phyloP scores from a whole-genome alignment of 2,113 vertebrate genomes.

The Lamprologus ornatipinnis region DNA sequence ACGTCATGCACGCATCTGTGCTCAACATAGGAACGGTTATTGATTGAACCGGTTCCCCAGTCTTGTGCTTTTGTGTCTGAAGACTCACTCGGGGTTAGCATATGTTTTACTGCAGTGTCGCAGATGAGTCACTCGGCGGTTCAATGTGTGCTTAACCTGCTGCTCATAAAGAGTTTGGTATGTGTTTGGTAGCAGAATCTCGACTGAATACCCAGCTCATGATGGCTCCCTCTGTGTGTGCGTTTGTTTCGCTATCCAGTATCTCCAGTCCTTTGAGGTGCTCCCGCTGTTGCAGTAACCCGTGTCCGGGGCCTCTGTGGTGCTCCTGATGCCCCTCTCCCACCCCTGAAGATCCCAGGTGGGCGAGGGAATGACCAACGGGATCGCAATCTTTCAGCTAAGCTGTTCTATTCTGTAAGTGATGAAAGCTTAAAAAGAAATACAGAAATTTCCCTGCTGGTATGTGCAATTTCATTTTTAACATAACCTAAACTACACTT shows the following conservation, averaged over 20 bases:
- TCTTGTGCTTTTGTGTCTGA: neutral
- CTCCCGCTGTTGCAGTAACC: slow-evolving; percentile 91
- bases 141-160: neutral
- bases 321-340: slow-evolving; percentile 99
- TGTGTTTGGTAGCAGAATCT: neutral
- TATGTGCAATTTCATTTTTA: neutral
- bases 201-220: neutral
- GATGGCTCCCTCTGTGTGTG: slow-evolving; percentile 12
- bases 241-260: neutral
- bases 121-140: neutral
- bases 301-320: slow-evolving; percentile 99
- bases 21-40: neutral
- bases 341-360: slow-evolving; percentile 99
- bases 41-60: neutral
- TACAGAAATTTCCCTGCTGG: neutral
- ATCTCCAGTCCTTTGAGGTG: slow-evolving; percentile 80
- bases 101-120: slow-evolving; percentile 13
- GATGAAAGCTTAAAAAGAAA: neutral
- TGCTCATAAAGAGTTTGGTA: neutral
- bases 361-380: slow-evolving; percentile 99
- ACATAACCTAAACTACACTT: neutral
- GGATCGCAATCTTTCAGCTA: slow-evolving; percentile 99
- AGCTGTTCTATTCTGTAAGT: slow-evolving; percentile 93
- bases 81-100: neutral
- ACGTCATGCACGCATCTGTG: neutral